Evolutionary conservation across 2,888 invertebrate genomes (phyloP), one percentile per base, ranked within the genome.

Genomic region (Timandra comae): DNA sequence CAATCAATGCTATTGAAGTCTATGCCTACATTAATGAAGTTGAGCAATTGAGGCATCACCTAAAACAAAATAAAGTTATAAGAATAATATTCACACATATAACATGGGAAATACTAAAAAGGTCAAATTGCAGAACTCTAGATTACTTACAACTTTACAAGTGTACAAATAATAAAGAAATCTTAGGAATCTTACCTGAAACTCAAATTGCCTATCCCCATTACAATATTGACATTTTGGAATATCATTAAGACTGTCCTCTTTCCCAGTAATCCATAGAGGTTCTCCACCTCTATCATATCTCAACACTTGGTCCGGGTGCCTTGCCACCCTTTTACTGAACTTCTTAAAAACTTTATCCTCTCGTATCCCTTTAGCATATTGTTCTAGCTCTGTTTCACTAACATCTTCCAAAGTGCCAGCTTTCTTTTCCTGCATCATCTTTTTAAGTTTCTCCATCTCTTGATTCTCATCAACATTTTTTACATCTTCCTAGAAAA

Each of bases 281-380:
- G 97, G 95, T 21, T 70, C 58, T 1, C 95, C 96, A 22, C 90
- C 91, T 57, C 91, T 88, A 24, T 93, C 88, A 71, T 97, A 97
- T 32, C 97, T 87, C 27, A 94, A 53, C 2, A 89, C 91, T 88
- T 99, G 98, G 24, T 94, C 91, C 1, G 95, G 94, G 60, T 93
- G 89, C 33, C 87, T 69, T 6, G 87, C 81, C 12, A 94, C 87
- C 39, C 88, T 87, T 58, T 92, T 89, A 43, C 90, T 91, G 64
- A 98, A 98, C 53, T 90, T 89, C 23, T 87, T 84, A 66, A 97
- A 98, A 8, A 84, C 77, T 77, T 92, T 91, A 63, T 98, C 98
- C 43, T 91, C 90, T 24, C 88, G 87, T 7, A 85, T 56, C 43
- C 53, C 41, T 41, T 64, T 40, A 62, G 91, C 88, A 78, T 93